A percentile compares a stretch with the other conserved stretches of the same genome.
Evolutionary conservation across 2,797 vertebrate species (phyloP).

Genomic region (Kryptolebias ocellatus): DNA sequence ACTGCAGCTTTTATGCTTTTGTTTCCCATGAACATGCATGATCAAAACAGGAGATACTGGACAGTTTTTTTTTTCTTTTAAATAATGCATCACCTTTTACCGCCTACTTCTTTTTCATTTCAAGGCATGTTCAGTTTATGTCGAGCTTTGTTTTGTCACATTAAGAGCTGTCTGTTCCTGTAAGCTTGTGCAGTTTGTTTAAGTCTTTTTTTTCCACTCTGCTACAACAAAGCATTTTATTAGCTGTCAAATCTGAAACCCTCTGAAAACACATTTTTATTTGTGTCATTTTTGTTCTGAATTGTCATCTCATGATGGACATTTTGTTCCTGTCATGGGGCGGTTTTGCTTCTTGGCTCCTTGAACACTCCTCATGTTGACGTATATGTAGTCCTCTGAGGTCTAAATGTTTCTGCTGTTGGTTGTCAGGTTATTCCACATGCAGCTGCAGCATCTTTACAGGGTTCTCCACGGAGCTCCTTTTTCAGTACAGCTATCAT

Average conservation of each 20-base stretch:
- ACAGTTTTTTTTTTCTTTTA: too few species aligned
- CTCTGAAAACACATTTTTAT: slow-evolving; percentile 14
- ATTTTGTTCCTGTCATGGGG: slow-evolving; percentile 14
- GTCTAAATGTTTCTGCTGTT: background rate
- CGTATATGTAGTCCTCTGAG: slow-evolving; percentile 23
- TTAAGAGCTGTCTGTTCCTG: too few species aligned
- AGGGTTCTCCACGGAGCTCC: slow-evolving; percentile 27
- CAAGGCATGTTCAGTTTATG: too few species aligned
- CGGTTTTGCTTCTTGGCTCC: slow-evolving; percentile 13
- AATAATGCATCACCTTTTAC: too few species aligned
- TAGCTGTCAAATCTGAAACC: background rate
- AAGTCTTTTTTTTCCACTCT: too few species aligned
- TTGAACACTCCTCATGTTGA: slow-evolving; percentile 8
- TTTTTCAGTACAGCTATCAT: slow-evolving; percentile 25
- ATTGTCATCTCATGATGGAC: slow-evolving; percentile 20
- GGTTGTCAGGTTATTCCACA: slow-evolving; percentile 44
- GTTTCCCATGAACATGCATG: slow-evolving; percentile 18
- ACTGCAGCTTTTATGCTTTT: slow-evolving; percentile 31
- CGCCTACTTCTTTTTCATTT: too few species aligned
- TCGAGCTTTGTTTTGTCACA: too few species aligned
- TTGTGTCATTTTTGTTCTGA: slow-evolving; percentile 7
- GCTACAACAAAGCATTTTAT: too few species aligned
- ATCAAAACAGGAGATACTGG: too few species aligned
- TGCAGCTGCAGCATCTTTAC: slow-evolving; percentile 27
- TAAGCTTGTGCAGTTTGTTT: too few species aligned